phyloP scores from a whole-genome alignment of 2,888 invertebrate species.

The Bugulina stolonifera region DNA sequence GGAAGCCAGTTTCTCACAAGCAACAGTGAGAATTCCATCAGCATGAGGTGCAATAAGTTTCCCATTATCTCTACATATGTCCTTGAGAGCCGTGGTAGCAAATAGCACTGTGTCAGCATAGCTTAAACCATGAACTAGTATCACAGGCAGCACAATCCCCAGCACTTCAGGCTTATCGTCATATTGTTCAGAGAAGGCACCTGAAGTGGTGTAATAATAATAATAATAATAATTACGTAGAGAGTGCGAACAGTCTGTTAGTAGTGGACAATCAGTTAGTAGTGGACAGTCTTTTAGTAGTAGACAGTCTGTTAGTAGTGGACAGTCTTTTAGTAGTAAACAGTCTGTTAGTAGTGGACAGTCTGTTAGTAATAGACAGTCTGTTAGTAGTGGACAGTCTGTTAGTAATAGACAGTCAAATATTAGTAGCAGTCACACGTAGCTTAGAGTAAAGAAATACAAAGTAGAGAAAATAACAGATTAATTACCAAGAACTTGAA shows the following conservation, averaged over 20 bases:
- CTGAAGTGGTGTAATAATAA: not conserved
- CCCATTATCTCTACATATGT: conserved; percentile 9
- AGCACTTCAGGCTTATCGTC: not conserved
- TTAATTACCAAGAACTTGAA: not conserved
- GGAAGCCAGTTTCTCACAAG: not conserved
- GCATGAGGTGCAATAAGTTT: not conserved
- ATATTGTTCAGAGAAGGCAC: conserved; percentile 18
- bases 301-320: no score
- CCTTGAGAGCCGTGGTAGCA: conserved; percentile 8
- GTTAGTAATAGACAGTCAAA: not conserved
- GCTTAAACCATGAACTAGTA: not conserved
- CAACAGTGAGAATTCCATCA: not conserved
- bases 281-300: no score
- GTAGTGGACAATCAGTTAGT: no score
- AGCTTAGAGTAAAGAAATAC: not conserved
- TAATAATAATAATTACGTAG: no score
- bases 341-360: not conserved
- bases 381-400: not conserved
- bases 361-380: not conserved
- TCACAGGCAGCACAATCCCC: not conserved
- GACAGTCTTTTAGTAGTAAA: no score
- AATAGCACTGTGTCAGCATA: not conserved
- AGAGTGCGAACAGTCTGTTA: no score
- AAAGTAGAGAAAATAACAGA: not conserved
- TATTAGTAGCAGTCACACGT: not conserved